Evolutionary conservation across 92 coral and sea anemone species (phyloP).

Genomic region (Epizoanthus scotinus): DNA sequence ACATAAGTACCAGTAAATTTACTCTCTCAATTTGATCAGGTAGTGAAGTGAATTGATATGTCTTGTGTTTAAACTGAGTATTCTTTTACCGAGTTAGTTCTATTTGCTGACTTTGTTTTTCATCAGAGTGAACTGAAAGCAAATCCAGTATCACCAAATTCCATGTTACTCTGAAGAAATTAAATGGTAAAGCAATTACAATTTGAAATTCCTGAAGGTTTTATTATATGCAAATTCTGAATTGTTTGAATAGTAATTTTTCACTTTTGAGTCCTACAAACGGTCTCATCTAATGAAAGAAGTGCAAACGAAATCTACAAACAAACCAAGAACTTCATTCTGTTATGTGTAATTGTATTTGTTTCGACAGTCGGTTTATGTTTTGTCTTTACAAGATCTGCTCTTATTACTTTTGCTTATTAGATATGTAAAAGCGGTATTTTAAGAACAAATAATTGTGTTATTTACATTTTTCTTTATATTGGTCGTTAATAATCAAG

Average conservation of each 20-base stretch:
- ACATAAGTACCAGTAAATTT: conserved; percentile 8
- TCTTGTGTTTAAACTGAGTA: not conserved
- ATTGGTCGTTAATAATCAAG: no score
- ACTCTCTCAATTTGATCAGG: not conserved
- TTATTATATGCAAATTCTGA: conserved; percentile 27
- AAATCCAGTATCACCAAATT: not conserved
- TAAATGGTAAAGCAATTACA: conserved; percentile 8
- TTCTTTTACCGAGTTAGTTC: not conserved
- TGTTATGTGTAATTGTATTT: not conserved
- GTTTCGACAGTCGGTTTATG: not conserved
- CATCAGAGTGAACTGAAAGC: not conserved
- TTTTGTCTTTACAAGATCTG: not conserved
- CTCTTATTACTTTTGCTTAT: no score
- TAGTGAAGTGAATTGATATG: not conserved
- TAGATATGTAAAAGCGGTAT: no score
- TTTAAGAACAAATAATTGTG: no score
- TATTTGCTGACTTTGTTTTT: not conserved
- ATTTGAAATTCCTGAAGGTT: conserved; percentile 12
- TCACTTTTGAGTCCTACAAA: conserved; percentile 1
- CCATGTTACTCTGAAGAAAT: conserved; percentile 10
- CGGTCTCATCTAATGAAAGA: not conserved
- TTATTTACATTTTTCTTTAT: no score
- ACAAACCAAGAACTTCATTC: not conserved
- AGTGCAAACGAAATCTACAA: not conserved
- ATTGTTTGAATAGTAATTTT: conserved; percentile 8